A percentile compares a stretch with the other conserved stretches of the same genome.
Conservation (phyloP, 2,797 vertebrate genomes). For the Lateolabrax maculatus region DNA sequence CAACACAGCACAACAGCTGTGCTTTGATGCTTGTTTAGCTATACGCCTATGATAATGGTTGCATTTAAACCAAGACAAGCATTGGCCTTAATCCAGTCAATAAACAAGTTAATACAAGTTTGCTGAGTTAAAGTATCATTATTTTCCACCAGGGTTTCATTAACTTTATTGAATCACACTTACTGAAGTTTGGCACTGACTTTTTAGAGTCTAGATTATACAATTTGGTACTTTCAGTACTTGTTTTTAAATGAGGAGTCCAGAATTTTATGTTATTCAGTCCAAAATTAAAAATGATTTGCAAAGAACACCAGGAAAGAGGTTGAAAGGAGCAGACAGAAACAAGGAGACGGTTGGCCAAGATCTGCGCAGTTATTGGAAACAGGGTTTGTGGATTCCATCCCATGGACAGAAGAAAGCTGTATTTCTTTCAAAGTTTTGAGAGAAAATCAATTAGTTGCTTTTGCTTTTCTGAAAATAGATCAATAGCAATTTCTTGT, state of each 20-base stretch:
- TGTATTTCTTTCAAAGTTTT: slow-evolving; percentile 38
- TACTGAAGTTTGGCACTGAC: slow-evolving; percentile 8
- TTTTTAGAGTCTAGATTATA: not conserved
- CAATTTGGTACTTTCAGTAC: not conserved
- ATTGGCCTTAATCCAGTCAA: slow-evolving; percentile 2
- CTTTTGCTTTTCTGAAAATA: slow-evolving; percentile 60
- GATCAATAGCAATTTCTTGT: slow-evolving; percentile 61
- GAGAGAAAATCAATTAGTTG: slow-evolving; percentile 58
- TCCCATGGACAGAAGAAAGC: slow-evolving; percentile 23
- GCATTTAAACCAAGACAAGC: slow-evolving; percentile 1
- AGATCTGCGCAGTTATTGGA: slow-evolving; percentile 2
- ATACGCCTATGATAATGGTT: not conserved
- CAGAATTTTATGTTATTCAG: slow-evolving; percentile 6
- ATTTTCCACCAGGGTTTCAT: slow-evolving; percentile 27
- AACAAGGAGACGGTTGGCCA: slow-evolving; percentile 10
- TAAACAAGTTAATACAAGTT: slow-evolving; percentile 10
- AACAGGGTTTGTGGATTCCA: not conserved
- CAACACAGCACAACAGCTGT: slow-evolving; percentile 6
- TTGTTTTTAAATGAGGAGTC: not conserved
- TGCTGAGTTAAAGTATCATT: slow-evolving; percentile 15
- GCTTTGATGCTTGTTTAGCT: slow-evolving; percentile 12
- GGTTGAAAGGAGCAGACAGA: slow-evolving; percentile 2
- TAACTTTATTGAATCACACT: slow-evolving; percentile 20
- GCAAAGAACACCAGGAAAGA: not conserved
- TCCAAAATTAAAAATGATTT: not conserved